Percentiles rank a stretch among this genome's conserved stretches.
Conservation (phyloP, 2,113 vertebrate genomes). For the Ptilonorhynchus violaceus region DNA sequence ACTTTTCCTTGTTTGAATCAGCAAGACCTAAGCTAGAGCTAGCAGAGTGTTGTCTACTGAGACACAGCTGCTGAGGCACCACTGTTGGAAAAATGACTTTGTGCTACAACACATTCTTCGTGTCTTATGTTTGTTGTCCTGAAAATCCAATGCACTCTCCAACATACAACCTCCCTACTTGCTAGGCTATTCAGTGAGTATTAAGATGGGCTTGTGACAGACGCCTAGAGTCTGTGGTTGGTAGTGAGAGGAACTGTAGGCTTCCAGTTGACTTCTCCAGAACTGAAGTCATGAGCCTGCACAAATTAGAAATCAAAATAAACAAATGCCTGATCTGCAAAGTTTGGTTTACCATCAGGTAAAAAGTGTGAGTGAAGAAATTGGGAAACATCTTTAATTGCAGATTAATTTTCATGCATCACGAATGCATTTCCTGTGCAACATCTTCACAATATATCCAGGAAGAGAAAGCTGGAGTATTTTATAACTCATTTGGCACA, state of each 20-base stretch:
- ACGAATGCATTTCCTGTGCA: neutral
- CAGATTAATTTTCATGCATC: neutral
- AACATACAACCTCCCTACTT: neutral
- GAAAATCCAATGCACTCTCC: neutral
- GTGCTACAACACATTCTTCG: neutral
- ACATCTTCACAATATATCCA: neutral
- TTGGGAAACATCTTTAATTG: neutral
- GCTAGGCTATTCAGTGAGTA: neutral
- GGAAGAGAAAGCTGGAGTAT: neutral
- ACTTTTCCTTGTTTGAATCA: neutral
- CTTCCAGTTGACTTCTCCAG: neutral
- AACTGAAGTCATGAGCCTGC: neutral
- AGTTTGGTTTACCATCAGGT: neutral
- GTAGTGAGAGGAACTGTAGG: neutral
- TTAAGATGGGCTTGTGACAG: neutral
- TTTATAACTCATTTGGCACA: neutral
- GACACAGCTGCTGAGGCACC: neutral
- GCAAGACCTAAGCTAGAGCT: fast-evolving
- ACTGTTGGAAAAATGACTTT: neutral
- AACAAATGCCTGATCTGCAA: neutral
- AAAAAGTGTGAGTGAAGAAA: neutral
- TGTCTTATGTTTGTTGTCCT: neutral
- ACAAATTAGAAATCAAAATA: neutral
- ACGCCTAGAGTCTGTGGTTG: neutral
- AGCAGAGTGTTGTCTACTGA: fast-evolving